These are phyloP conservation scores for Urechis unicinctus DNA, from an alignment of 2,888 invertebrate species.

Conservation along the genomic window DNA sequence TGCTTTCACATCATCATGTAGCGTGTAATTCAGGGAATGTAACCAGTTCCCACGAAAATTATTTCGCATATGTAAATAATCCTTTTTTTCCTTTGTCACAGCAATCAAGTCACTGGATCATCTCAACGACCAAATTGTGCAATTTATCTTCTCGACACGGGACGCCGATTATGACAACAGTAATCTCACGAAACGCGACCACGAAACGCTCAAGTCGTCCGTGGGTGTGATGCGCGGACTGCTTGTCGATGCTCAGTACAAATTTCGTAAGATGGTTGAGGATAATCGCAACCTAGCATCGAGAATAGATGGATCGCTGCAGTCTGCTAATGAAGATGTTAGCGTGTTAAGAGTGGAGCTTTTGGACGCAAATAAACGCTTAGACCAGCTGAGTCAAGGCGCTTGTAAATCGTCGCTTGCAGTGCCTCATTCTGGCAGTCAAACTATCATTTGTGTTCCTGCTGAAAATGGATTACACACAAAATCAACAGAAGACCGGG, in stretches of 20 bases:
- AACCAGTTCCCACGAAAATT: no score
- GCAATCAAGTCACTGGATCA: slow-evolving; percentile 53
- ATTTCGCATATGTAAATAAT: no score
- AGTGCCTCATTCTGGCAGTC: no score
- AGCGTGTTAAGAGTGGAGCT: slow-evolving; percentile 56
- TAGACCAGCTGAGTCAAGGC: neutral
- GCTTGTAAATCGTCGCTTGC: neutral
- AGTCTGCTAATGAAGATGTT: slow-evolving; percentile 55
- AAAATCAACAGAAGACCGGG: no score
- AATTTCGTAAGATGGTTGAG: slow-evolving; percentile 72
- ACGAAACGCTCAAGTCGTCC: slow-evolving; percentile 65
- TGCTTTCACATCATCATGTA: no score
- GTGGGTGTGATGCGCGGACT: slow-evolving; percentile 82
- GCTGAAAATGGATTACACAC: no score
- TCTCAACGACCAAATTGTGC: slow-evolving; percentile 52
- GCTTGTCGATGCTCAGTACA: slow-evolving; percentile 76
- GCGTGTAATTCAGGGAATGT: no score
- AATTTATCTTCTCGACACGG: slow-evolving; percentile 43
- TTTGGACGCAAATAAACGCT: slow-evolving; percentile 51
- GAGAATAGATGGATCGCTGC: slow-evolving; percentile 50
- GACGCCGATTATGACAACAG: slow-evolving; percentile 25
- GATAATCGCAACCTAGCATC: slow-evolving; percentile 62
- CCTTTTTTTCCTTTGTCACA: slow-evolving; percentile 25
- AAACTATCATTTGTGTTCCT: no score
- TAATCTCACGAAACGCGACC: slow-evolving; percentile 36